Base-by-base conservation (phyloP, 2,888 invertebrate species). In the Smittia sp. region DNA sequence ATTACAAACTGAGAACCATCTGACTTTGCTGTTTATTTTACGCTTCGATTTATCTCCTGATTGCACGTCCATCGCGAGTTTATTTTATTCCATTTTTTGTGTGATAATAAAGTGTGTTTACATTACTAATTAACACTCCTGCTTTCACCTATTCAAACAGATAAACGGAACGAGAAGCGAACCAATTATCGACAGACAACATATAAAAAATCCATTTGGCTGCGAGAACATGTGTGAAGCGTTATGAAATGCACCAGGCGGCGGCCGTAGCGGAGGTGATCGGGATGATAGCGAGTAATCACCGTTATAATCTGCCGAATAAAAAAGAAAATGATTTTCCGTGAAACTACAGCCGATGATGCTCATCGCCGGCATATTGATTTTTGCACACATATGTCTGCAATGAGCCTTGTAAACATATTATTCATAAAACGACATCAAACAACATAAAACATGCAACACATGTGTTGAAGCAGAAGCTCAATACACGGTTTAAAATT, bases 201-300 rank as follows among this genome's bases (percentile, higher is more conserved):
- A 27, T 25, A 69, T 27, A 25, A 69, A 69, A 54, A 69, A 15
- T 11, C 27, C 54, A 52, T 69, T 69, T 54, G n/a, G 69, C 13
- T 63, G 24, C 13, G 27, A n/a, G 13, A 63, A 63, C 63, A 63
- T 27, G 25, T 63, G 63, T 54, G 69, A 52, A 15, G 52, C 38
- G 52, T 82, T 82, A 79, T 82, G 82, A 78, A 81, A 82, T 77
- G 82, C 82, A 78, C 82, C 82, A 46, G 82, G 82, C 76, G 82
- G 81, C 81, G 82, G 81, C 78, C 82, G 82, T 77, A 82, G 79
- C 27, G 73, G 73, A 13, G 72, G 72, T 20, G 62, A 58, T 18
- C 74, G 62, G 27, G 74, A 74, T 67, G 75, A 69, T 54, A 32
- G 66, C 41, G 62, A 66, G 38, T 66, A 75, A 58, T 75, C 75